Conservation (phyloP, 2,113 vertebrate species). For the Otolemur garnettii region DNA sequence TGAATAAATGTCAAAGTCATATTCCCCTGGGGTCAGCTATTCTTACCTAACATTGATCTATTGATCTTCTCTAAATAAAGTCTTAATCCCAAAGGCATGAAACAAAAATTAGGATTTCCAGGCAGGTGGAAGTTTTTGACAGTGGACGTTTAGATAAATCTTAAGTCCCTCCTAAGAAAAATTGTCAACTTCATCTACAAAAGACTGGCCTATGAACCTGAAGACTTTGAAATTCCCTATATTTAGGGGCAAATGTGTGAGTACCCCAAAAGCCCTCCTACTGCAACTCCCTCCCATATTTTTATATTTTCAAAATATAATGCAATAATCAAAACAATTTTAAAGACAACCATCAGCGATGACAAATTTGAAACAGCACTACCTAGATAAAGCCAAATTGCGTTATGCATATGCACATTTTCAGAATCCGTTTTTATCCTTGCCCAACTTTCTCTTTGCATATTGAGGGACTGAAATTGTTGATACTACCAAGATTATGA, state of each 20-base stretch:
- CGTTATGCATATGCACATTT: neutral
- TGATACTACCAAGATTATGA: conserved; percentile 56
- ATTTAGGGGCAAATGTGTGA: neutral
- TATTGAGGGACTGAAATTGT: conserved; percentile 64
- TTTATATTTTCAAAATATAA: conserved; percentile 18
- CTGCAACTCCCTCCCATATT: neutral
- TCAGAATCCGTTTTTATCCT: conserved; percentile 39
- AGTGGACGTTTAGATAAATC: neutral
- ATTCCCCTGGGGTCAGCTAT: neutral
- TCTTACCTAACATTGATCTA: neutral
- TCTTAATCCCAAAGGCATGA: neutral
- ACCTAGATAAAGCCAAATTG: neutral
- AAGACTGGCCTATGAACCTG: neutral
- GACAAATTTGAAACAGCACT: neutral
- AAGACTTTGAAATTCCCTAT: neutral
- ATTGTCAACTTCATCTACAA: conserved; percentile 11
- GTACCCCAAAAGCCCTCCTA: neutral
- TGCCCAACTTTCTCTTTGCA: conserved; percentile 56
- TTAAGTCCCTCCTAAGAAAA: neutral
- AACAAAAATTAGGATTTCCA: neutral
- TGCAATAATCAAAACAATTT: neutral
- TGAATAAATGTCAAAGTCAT: neutral
- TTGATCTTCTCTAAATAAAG: neutral
- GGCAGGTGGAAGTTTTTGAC: neutral
- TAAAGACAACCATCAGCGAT: neutral